These are phyloP conservation scores for Etheostoma spectabile DNA, from an alignment of 2,113 vertebrate genomes.

Conservation along the genomic window DNA sequence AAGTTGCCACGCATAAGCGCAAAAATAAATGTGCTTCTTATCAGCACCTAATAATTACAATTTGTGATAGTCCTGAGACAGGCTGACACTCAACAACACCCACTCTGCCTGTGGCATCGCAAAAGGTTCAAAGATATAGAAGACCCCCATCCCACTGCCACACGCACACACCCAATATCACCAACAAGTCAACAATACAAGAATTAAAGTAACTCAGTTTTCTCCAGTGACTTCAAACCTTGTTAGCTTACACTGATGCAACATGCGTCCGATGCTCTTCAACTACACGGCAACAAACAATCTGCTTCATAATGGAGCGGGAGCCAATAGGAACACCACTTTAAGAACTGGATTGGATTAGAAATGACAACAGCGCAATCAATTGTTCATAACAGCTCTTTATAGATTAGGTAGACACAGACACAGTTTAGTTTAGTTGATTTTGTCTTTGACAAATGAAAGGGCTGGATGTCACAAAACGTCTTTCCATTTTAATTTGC, in stretches of 20 bases:
- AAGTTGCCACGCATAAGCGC: neutral
- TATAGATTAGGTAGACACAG: too few species aligned
- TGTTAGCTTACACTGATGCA: conserved; percentile 2
- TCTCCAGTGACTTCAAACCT: neutral
- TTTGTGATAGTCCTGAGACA: conserved; percentile 9
- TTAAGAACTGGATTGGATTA: neutral
- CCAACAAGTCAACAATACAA: neutral
- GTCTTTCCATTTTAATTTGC: neutral
- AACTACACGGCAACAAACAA: neutral
- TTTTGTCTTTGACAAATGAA: neutral
- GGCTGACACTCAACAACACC: conserved; percentile 4
- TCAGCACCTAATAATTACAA: conserved; percentile 32
- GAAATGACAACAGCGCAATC: conserved; percentile 14
- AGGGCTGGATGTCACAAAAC: too few species aligned
- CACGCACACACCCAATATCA: neutral
- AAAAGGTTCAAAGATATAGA: neutral
- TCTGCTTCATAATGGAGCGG: neutral
- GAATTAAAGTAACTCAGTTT: neutral
- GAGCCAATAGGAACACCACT: neutral
- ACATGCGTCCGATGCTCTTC: neutral
- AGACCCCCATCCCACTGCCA: neutral
- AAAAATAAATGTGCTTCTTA: conserved; percentile 32
- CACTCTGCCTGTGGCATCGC: neutral
- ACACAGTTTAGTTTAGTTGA: too few species aligned
- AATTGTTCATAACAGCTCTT: neutral